These are phyloP conservation scores for roundworm (Caenorhabditis elegans) DNA, from an alignment of 1,140 invertebrate species.

Conservation along the genomic window WBcel235 BX284603.4:5549001-5549500, in stretches of 20 bases:
- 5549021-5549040: constrained; percentile 5
- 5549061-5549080: background rate
- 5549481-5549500: background rate
- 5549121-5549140: background rate
- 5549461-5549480: background rate
- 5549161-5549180: constrained; percentile 1
- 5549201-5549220: constrained; percentile 6
- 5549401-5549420: background rate
- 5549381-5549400: background rate
- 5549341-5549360: background rate
- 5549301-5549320: background rate
- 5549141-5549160: background rate
- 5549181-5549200: constrained; percentile 4
- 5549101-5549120: background rate
- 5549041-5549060: background rate
- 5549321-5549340: constrained; percentile 8
- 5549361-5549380: background rate
- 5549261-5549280: constrained; percentile 7
- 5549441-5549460: background rate
- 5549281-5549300: background rate
- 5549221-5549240: constrained; percentile 27
- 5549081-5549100: background rate
- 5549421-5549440: background rate
- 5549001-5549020: background rate
- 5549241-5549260: background rate